A percentile compares a stretch with the other conserved stretches of the same genome.
Conservation (phyloP, 1,140 invertebrate species). For the Cheumatopsyche charites region DNA sequence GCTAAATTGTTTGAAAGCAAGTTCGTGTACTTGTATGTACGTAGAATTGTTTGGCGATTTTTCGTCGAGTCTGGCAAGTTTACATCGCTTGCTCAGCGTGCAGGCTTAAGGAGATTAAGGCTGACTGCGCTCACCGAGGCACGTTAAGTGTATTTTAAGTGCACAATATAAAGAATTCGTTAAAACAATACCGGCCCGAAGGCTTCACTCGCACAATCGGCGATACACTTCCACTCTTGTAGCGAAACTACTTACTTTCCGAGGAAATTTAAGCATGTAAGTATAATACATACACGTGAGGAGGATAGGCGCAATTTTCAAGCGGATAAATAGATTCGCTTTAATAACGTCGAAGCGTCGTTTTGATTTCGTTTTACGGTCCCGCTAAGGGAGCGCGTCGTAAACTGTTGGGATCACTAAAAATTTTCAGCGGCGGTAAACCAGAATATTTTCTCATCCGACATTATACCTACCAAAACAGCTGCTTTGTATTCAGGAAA, state of each 20-base stretch:
- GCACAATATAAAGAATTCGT: constrained; percentile 14
- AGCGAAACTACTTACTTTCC: no score
- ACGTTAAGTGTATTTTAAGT: constrained; percentile 35
- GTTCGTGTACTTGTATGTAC: no score
- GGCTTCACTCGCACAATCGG: constrained; percentile 8
- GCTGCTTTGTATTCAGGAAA: constrained; percentile 11
- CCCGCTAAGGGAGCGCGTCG: background rate
- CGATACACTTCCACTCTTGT: background rate
- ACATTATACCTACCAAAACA: constrained; percentile 19
- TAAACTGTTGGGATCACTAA: background rate
- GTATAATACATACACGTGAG: background rate
- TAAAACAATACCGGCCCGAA: constrained; percentile 15
- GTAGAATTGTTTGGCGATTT: background rate
- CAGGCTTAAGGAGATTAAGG: constrained; percentile 25
- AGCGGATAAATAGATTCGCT: background rate
- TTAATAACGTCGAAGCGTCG: background rate
- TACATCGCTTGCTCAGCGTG: constrained; percentile 30
- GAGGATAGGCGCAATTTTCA: background rate
- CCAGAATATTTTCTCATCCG: constrained; percentile 4
- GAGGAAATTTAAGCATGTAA: no score
- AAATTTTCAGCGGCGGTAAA: constrained; percentile 4
- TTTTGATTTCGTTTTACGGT: constrained; percentile 4
- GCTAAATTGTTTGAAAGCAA: no score
- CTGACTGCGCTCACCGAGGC: constrained; percentile 14
- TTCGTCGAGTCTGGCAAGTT: background rate